Percentiles rank a stretch among this genome's conserved stretches.
Evolutionary conservation across 2,888 invertebrate genomes (phyloP).

Genomic region (Baronia brevicornis): DNA sequence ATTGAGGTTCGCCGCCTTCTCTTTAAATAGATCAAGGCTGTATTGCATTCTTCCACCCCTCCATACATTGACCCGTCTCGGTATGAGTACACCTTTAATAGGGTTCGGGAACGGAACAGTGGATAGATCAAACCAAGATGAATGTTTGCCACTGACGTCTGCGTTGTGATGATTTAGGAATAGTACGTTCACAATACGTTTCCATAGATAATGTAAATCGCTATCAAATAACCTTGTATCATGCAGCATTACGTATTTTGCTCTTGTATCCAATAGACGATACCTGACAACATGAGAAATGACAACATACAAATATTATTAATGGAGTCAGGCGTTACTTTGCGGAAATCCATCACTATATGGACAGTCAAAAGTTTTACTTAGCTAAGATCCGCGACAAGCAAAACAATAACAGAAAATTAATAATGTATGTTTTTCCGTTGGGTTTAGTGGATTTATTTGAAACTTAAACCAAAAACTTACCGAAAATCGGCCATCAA

Average conservation of each 20-base stretch:
- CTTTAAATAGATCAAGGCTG: conserved; percentile 63
- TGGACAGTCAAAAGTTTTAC: too few relatives aligned
- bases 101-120: conserved; percentile 85
- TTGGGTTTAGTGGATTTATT: too few relatives aligned
- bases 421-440: too few relatives aligned
- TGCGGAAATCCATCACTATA: too few relatives aligned
- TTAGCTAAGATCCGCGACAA: too few relatives aligned
- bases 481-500: too few relatives aligned
- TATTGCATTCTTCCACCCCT: conserved; percentile 76
- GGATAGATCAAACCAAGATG: conserved; percentile 80
- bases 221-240: conserved; percentile 80
- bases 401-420: too few relatives aligned
- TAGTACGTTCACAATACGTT: conserved; percentile 82
- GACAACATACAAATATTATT: background rate
- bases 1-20: conserved; percentile 77
- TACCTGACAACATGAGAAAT: conserved; percentile 57
- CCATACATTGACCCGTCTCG: conserved; percentile 82
- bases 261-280: conserved; percentile 81
- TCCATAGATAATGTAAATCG: conserved; percentile 84
- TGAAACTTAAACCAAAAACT: too few relatives aligned
- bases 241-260: conserved; percentile 81
- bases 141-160: conserved; percentile 33
- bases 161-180: conserved; percentile 78
- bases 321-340: too few relatives aligned
- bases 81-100: conserved; percentile 66